Conservation (phyloP, 2,888 invertebrate genomes). For the Tachystola acroxantha region DNA sequence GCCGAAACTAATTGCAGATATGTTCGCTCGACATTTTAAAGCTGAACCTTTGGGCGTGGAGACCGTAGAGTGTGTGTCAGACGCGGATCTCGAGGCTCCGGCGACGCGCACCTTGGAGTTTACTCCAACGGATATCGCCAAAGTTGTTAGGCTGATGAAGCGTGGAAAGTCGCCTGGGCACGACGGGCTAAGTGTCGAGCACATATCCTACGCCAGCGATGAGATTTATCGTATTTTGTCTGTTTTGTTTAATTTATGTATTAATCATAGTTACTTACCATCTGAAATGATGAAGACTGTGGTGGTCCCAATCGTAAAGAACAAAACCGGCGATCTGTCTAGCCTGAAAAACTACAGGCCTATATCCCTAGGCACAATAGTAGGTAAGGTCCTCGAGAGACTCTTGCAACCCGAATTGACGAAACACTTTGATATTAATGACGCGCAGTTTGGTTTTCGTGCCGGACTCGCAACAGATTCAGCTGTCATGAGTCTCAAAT, state of each 20-base stretch:
- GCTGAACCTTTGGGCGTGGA: not conserved
- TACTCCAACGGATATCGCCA: constrained; percentile 1
- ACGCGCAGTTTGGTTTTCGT: too few species aligned
- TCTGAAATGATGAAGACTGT: constrained; percentile 9
- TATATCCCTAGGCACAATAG: too few species aligned
- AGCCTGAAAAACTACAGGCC: too few species aligned
- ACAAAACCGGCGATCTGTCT: constrained; percentile 13
- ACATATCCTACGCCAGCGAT: constrained; percentile 9
- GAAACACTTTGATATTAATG: too few species aligned
- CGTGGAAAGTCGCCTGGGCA: constrained; percentile 14
- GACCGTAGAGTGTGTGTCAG: not conserved
- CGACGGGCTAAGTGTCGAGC: constrained; percentile 12
- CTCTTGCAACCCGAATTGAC: too few species aligned
- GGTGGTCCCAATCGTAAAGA: constrained; percentile 13
- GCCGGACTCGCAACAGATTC: too few species aligned
- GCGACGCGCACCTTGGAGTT: not conserved
- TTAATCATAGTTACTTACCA: constrained; percentile 6
- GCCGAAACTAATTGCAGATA: not conserved
- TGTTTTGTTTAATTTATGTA: constrained; percentile 1
- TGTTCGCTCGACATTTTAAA: constrained; percentile 13
- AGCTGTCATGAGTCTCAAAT: too few species aligned
- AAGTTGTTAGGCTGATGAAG: not conserved
- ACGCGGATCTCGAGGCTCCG: not conserved
- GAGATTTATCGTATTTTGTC: too few species aligned
- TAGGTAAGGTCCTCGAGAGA: too few species aligned